These are phyloP conservation scores for Miniopterus natalensis DNA, from an alignment of 2,113 vertebrate species.

Conservation along the genomic window DNA sequence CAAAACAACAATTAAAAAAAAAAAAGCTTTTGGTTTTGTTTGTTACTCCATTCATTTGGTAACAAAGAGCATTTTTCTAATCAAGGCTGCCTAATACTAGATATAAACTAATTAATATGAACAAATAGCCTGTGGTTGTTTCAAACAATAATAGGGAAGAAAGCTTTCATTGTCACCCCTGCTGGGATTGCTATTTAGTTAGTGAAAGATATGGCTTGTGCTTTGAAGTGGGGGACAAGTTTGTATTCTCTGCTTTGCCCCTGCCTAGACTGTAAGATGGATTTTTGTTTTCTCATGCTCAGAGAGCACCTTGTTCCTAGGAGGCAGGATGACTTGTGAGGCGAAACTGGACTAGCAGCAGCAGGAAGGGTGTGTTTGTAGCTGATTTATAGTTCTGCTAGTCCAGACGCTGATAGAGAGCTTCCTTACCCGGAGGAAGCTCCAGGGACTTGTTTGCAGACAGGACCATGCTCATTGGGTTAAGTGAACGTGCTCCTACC, in stretches of 20 bases:
- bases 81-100: slow-evolving; percentile 76
- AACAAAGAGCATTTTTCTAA: slow-evolving; percentile 78
- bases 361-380: neutral
- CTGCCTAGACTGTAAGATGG: slow-evolving; percentile 51
- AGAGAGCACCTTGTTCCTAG: slow-evolving; percentile 20
- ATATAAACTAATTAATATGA: slow-evolving; percentile 82
- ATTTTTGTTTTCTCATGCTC: slow-evolving; percentile 63
- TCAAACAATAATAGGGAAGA: slow-evolving; percentile 78
- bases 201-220: slow-evolving; percentile 75
- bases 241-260: slow-evolving; percentile 63
- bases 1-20: slow-evolving; percentile 32
- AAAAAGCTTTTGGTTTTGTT: slow-evolving; percentile 75
- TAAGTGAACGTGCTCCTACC: neutral
- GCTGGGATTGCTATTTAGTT: slow-evolving; percentile 64
- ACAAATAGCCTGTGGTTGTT: slow-evolving; percentile 82
- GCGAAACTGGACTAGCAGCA: neutral
- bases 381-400: neutral
- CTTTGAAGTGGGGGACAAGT: slow-evolving; percentile 68
- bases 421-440: slow-evolving; percentile 42
- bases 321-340: slow-evolving; percentile 13
- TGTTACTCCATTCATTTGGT: slow-evolving; percentile 78
- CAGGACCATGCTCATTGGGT: slow-evolving; percentile 8
- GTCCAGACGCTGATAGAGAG: slow-evolving; percentile 29
- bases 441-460: slow-evolving; percentile 16
- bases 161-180: slow-evolving; percentile 75